Evolutionary conservation across 2,113 vertebrate species (phyloP), one percentile per base, ranked within the genome.

Genomic region (Dascyllus trimaculatus): DNA sequence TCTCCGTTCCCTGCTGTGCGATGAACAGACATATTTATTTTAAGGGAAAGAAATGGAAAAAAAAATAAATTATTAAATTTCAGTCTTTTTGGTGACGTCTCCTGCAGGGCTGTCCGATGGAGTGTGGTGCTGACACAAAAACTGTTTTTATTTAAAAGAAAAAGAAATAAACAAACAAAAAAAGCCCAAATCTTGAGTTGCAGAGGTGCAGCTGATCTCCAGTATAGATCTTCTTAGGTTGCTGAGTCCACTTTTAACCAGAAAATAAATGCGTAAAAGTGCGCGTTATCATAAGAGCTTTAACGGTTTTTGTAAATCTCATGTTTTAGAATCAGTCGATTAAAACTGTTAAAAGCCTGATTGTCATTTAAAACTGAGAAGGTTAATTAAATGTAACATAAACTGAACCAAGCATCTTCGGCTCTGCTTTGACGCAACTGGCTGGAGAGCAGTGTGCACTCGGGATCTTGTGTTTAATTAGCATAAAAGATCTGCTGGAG

Each of bases 401-500:
- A 35, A 61, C 6, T 49, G 68, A n/a, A 18, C 19, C 40, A 24
- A 58, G 58, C 19, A 32, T 52, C 25, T 32, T 69, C 13, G 1
- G 24, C n/a, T 73, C 29, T 63, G 59, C 63, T 58, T 71, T 56
- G 57, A 75, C 67, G 58, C 15, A 85, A 60, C 54, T 81, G 66
- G 62, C 71, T 75, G 84, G 75, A 59, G 65, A 83, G 72, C 86
- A 90, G 87, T 78, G 80, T 69, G 84, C 87, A 75, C 82, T 72
- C 8, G 66, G 80, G 85, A 85, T 85, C 91, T 85, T 84, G 93
- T 91, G 93, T 92, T 77, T 91, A 74, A 95, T 96, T 94, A 95
- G 91, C 95, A 94, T 94, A 92, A 90, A 88, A 90, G 72, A 92
- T 81, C 48, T 91, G 91, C 90, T 92, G 93, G 94, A 92, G 90